Conservation (phyloP, 2,797 vertebrate genomes). For the Liparis tanakae region DNA sequence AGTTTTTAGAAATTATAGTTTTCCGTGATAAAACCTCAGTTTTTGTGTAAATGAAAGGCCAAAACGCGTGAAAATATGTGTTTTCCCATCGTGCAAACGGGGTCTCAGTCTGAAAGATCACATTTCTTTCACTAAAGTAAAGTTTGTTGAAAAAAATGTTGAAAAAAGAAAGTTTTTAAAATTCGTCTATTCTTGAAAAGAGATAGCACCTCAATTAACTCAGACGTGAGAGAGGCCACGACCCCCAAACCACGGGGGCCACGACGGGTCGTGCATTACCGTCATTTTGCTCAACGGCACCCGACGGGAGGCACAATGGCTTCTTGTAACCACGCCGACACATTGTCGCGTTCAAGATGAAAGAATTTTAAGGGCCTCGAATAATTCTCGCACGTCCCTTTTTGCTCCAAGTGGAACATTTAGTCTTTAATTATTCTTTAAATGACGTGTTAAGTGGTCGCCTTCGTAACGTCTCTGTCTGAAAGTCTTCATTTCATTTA, state of each 20-base stretch:
- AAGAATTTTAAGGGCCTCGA: not conserved
- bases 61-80: too few species aligned
- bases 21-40: too few species aligned
- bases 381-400: not conserved
- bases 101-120: not conserved
- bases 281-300: slow-evolving; percentile 1
- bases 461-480: too few species aligned
- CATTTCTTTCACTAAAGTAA: too few species aligned
- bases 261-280: slow-evolving; percentile 3
- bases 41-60: too few species aligned
- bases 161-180: slow-evolving; percentile 4
- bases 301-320: not conserved
- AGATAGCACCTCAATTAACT: slow-evolving; percentile 11
- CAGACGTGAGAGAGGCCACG: not conserved
- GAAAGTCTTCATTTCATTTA: too few species aligned
- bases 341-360: not conserved
- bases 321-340: not conserved
- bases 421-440: too few species aligned
- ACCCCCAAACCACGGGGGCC: not conserved
- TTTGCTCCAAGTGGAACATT: not conserved
- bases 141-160: not conserved
- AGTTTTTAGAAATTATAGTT: too few species aligned
- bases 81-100: too few species aligned
- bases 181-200: too few species aligned
- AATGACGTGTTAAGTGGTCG: too few species aligned